Conservation (phyloP, 2,797 vertebrate species). For the Phoebastria nigripes region DNA sequence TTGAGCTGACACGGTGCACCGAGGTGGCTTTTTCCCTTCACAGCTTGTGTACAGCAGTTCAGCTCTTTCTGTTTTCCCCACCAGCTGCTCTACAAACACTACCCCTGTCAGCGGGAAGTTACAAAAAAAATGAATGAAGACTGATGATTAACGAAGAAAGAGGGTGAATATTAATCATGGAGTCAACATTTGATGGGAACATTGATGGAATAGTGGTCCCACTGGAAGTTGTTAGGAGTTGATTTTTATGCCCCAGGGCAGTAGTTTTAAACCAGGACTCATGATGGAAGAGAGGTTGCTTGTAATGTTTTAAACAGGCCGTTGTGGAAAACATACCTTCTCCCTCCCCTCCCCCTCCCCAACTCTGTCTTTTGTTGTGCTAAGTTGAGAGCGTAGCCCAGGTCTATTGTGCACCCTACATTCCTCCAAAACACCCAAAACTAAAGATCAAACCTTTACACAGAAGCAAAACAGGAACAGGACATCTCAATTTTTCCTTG, state of each 20-base stretch:
- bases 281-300: slow-evolving; percentile 37
- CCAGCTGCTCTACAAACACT: slow-evolving; percentile 39
- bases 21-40: slow-evolving; percentile 31
- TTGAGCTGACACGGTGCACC: slow-evolving; percentile 5
- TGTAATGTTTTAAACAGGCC: slow-evolving; percentile 36
- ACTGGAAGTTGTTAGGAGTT: slow-evolving; percentile 71
- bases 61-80: slow-evolving; percentile 31
- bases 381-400: neutral
- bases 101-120: slow-evolving; percentile 40
- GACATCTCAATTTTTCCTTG: neutral
- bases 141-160: slow-evolving; percentile 70
- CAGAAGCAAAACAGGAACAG: neutral
- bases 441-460: neutral
- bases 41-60: slow-evolving; percentile 47
- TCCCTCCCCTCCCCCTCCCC: neutral
- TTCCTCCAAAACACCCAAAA: neutral
- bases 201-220: slow-evolving; percentile 67
- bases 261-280: slow-evolving; percentile 54
- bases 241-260: slow-evolving; percentile 60
- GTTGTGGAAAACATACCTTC: neutral
- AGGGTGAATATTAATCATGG: slow-evolving; percentile 73
- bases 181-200: slow-evolving; percentile 63
- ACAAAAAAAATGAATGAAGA: slow-evolving; percentile 51
- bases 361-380: neutral
- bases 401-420: neutral